Base-by-base conservation (phyloP, 2,113 vertebrate genomes). In the Neomonachus schauinslandi region DNA sequence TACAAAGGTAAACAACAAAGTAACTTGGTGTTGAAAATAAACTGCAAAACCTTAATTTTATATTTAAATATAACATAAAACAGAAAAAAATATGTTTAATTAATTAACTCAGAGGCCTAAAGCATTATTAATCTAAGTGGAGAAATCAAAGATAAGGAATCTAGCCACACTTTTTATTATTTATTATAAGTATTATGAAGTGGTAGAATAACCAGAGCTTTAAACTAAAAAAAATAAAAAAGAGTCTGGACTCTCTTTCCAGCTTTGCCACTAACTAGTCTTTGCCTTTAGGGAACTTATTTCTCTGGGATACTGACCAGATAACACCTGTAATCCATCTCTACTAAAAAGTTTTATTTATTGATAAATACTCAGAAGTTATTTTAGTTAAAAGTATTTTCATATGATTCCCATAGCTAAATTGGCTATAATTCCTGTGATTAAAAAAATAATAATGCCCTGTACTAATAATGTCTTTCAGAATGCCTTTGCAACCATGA, bases 351-450 rank as follows among this genome's bases (percentile, higher is more conserved):
- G 87, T 79, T 94, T 39, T 63, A 79, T 55, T 83, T 61, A 92
- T 85, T 96, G 57, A 88, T 71, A 89, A 95, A 96, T 94, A 69
- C 53, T 49, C n/a, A 94, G 11, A 89, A 69, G 13, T n/a, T 91
- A 33, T 89, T 85, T 95, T 49, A 65, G 9, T 65, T 88, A 22
- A 86, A 97, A 97, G 36, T 82, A 33, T 63, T 92, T 94, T 90
- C 39, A 55, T 33, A 55, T 51, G 28, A 86, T 65, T 91, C 19
- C 53, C 53, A 33, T 51, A 89, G 18, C 16, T 65, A 82, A 87
- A 65, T 19, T 63, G 15, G 72, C 39, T 65, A 24, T 31, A 69
- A 89, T 67, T 86, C 9, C 22, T 92, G 31, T 46, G 2, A 53
- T 53, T 76, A 53, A 87, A 93, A 51, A 69, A 89, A 36, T 55